A percentile compares a stretch with the other conserved stretches of the same genome.
Conservation (phyloP, 2,113 vertebrate species). For the Aptenodytes forsteri region DNA sequence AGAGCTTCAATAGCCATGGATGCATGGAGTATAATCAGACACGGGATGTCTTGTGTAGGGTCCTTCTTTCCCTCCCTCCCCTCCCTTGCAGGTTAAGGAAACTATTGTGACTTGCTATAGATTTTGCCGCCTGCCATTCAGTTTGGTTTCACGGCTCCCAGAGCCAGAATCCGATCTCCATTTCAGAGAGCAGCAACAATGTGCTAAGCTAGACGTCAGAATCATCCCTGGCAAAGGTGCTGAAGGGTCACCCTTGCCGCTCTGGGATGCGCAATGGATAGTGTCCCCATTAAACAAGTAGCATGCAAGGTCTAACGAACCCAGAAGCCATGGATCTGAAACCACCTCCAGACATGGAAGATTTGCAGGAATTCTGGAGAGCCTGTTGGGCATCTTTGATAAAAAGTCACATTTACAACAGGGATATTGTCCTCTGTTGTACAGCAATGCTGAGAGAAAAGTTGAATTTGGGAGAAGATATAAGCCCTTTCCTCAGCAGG, state of each 20-base stretch:
- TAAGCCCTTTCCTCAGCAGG: constrained; percentile 52
- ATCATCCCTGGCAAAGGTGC: background rate
- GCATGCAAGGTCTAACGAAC: background rate
- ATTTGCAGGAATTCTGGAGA: constrained; percentile 6
- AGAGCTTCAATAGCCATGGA: constrained; percentile 52
- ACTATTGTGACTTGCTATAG: background rate
- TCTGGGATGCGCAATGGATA: background rate
- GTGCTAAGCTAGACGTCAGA: background rate
- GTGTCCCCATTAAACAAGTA: background rate
- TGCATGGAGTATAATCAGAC: constrained; percentile 54
- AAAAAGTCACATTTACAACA: constrained; percentile 27
- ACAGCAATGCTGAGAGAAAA: background rate
- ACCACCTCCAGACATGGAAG: background rate
- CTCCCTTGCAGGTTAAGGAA: constrained; percentile 16
- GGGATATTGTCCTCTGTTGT: background rate
- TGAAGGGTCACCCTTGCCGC: background rate
- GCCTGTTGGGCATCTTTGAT: constrained; percentile 12
- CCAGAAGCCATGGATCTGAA: background rate
- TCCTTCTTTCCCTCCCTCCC: background rate
- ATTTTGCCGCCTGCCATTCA: background rate
- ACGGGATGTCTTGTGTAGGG: constrained; percentile 1
- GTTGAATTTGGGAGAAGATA: constrained; percentile 18
- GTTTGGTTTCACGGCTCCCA: background rate
- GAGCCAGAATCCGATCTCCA: background rate
- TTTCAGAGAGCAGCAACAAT: background rate